Evolutionary conservation across 2,113 vertebrate species (phyloP), one percentile per base, ranked within the genome.

Genomic region (Nyctereutes procyonoides): DNA sequence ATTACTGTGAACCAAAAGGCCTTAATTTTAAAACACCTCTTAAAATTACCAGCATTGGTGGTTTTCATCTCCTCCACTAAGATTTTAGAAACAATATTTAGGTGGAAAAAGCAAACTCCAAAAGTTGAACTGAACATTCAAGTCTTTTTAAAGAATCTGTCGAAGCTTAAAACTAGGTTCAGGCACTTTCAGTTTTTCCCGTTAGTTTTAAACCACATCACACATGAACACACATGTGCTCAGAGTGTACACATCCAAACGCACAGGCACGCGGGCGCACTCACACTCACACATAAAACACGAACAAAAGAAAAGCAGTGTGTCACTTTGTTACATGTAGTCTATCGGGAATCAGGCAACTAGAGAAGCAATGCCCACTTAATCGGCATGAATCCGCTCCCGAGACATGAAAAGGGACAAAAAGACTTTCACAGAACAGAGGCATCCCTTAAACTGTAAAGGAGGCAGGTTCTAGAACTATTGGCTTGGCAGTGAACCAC

Each of bases 401-500:
- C 98, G 14, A 98, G 97, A 98, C 98, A 87, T 86, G 97, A 96
- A 96, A 98, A 99, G 98, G 98, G 98, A 99, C 98, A 87, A 80
- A 94, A 65, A 90, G 85, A 97, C 97, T 98, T 98, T 97, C 98
- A 97, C 98, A 93, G 97, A 96, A 98, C 94, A 58, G 98, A 98
- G 98, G 97, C 98, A 94, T 98, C 98, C 99, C 98, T 98, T 98
- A 85, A 84, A 97, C 97, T 93, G 98, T 98, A 98, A 97, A 98
- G 99, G 98, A 99, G 99, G 99, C 98, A 98, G 99, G 99, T 99
- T 99, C 99, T 99, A 99, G 98, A 96, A 96, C 98, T 99, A 99
- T 99, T 98, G 99, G 99, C 99, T 99, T 99, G 99, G 99, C 99
- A 99, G 99, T 99, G 99, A 99, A 99, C 99, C 99, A 99, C 99